These are phyloP conservation scores for Lapara coniferarum DNA, from an alignment of 2,888 invertebrate species.

Conservation along the genomic window DNA sequence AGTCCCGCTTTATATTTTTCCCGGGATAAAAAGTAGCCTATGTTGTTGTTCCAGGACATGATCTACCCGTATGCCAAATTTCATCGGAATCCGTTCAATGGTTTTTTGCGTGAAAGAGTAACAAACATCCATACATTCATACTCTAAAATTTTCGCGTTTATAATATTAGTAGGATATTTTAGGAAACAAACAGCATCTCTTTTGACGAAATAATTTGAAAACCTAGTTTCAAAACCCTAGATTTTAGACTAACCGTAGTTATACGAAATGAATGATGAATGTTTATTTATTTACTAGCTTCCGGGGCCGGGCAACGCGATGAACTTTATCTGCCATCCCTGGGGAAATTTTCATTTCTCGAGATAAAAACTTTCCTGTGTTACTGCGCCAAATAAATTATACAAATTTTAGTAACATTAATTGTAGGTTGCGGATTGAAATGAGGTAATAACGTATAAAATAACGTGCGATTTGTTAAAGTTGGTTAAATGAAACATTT, in stretches of 20 bases:
- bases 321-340: slow-evolving; percentile 15
- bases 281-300: slow-evolving; percentile 13
- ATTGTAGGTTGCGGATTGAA: neutral
- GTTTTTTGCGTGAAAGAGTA: too few species aligned
- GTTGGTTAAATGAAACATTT: too few species aligned
- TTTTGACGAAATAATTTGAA: neutral
- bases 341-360: slow-evolving; percentile 22
- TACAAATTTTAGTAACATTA: neutral
- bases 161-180: too few species aligned
- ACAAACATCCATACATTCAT: too few species aligned
- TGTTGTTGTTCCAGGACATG: too few species aligned
- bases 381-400: slow-evolving; percentile 16
- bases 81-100: too few species aligned
- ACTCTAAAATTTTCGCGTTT: too few species aligned
- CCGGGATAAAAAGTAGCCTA: too few species aligned
- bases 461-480: too few species aligned
- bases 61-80: too few species aligned
- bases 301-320: neutral
- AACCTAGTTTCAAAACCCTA: neutral
- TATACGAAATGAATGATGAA: slow-evolving; percentile 14
- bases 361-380: slow-evolving; percentile 15
- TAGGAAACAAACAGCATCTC: neutral
- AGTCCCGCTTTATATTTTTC: too few species aligned
- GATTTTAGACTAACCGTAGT: neutral
- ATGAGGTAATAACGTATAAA: too few species aligned